Percentiles rank a stretch among this genome's conserved stretches.
These are phyloP conservation scores for Oryzias curvinotus DNA, from an alignment of 2,113 vertebrate genomes.

Conservation along the genomic window DNA sequence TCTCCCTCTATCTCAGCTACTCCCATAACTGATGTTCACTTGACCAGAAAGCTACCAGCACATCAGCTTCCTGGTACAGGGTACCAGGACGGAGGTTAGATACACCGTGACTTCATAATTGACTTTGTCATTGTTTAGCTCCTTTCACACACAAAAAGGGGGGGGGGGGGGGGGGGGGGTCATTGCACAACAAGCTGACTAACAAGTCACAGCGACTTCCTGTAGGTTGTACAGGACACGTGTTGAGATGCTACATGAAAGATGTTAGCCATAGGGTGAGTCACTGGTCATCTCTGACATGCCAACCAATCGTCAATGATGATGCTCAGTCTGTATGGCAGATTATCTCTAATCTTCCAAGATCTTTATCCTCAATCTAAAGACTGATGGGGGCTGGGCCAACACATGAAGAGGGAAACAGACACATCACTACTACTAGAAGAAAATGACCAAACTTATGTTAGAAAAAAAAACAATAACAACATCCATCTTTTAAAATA, in stretches of 20 bases:
- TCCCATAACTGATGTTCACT: conserved; percentile 46
- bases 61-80: conserved; percentile 35
- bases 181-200: background rate
- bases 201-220: background rate
- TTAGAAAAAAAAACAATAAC: background rate
- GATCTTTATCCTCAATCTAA: conserved; percentile 67
- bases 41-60: conserved; percentile 56
- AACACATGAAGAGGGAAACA: background rate
- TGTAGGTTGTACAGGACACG: no score
- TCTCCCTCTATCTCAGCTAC: conserved; percentile 42
- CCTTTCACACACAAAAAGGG: no score
- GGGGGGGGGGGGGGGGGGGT: no score
- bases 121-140: conserved; percentile 16
- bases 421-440: background rate
- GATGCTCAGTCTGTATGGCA: conserved; percentile 67
- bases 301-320: conserved; percentile 56
- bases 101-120: conserved; percentile 49
- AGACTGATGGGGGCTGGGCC: conserved; percentile 54
- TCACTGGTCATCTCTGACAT: conserved; percentile 47
- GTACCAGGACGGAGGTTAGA: conserved; percentile 38
- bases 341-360: conserved; percentile 79
- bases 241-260: background rate
- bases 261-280: conserved; percentile 11
- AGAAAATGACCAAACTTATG: background rate
- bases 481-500: no score